Conservation (phyloP, 2,113 vertebrate genomes). For the Barbus barbus region DNA sequence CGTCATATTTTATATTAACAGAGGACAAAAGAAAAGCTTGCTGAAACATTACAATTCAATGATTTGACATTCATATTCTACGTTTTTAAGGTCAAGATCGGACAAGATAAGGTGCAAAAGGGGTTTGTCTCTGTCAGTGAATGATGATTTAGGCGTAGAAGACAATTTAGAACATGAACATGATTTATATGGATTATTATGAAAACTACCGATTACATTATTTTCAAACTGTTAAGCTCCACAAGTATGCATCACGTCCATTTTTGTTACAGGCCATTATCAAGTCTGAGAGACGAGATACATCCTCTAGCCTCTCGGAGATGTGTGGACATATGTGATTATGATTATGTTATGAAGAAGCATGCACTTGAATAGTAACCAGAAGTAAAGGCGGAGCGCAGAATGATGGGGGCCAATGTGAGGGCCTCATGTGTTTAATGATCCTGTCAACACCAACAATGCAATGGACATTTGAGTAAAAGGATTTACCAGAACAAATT, state of each 20-base stretch:
- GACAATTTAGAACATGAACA: background rate
- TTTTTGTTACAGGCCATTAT: background rate
- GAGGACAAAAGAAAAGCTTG: background rate
- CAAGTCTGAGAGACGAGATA: background rate
- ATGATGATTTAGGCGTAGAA: background rate
- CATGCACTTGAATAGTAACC: constrained; percentile 34
- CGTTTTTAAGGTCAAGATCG: background rate
- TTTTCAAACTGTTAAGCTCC: background rate
- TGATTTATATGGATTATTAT: background rate
- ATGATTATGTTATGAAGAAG: constrained; percentile 24
- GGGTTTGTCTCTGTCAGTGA: background rate
- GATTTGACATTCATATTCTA: background rate
- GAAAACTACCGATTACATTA: background rate
- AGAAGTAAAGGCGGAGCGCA: constrained; percentile 22
- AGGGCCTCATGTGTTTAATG: constrained; percentile 51
- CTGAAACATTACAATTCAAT: background rate
- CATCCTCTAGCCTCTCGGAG: background rate
- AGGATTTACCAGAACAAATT: background rate
- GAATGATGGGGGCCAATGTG: constrained; percentile 38
- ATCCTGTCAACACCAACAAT: constrained; percentile 45
- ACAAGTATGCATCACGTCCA: background rate
- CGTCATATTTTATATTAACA: background rate
- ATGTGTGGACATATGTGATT: constrained; percentile 18
- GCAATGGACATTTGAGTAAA: background rate
- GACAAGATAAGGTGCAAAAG: too few relatives aligned